Conservation (phyloP, 2,888 invertebrate species). For the Gymnosoma rotundatum region DNA sequence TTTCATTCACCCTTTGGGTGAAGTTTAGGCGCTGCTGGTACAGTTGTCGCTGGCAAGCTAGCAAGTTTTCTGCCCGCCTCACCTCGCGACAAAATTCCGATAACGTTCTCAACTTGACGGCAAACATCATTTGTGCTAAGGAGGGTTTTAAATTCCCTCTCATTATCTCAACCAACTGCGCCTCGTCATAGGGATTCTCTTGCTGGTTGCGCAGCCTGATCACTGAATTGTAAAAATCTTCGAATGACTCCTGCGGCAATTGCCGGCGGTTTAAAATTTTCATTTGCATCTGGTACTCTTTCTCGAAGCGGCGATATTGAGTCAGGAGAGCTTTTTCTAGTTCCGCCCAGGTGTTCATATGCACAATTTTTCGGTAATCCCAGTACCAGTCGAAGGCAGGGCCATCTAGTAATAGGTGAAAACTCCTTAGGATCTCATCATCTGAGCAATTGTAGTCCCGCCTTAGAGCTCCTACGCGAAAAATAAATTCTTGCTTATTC, state of each 20-base stretch:
- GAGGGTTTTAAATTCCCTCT: background rate
- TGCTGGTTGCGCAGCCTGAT: no score
- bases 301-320: background rate
- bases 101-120: background rate
- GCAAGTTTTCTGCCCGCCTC: background rate
- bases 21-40: background rate
- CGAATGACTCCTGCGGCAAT: background rate
- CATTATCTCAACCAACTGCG: background rate
- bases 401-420: background rate
- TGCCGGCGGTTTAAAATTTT: background rate
- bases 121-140: background rate
- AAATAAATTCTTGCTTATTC: background rate
- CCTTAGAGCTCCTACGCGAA: background rate
- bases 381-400: background rate
- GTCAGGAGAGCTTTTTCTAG: background rate
- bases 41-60: background rate
- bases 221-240: slow-evolving; percentile 3
- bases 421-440: background rate
- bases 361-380: background rate
- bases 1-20: background rate
- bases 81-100: background rate
- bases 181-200: no score
- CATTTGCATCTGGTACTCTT: background rate
- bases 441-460: background rate
- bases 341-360: background rate